Evolutionary conservation across 2,113 vertebrate genomes (phyloP).

Genomic region (Nematolebias whitei): DNA sequence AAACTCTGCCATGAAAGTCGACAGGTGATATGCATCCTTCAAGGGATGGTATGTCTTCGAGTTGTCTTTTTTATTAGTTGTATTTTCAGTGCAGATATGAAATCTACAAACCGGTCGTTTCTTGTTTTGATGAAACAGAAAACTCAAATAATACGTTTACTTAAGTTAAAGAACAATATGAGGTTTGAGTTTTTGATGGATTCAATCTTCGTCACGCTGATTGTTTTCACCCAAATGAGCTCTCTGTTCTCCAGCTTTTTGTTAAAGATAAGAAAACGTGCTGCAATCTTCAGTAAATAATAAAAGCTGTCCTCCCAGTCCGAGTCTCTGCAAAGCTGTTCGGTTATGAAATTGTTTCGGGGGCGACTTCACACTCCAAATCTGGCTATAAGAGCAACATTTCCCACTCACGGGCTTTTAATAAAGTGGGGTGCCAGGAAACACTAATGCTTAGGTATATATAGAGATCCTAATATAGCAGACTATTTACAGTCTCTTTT

Average conservation of each 20-base stretch:
- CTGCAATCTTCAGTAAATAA: slow-evolving; percentile 38
- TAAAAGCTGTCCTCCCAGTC: slow-evolving; percentile 28
- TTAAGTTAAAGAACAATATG: not conserved
- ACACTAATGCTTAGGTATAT: slow-evolving; percentile 40
- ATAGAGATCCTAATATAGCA: slow-evolving; percentile 30
- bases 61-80: no score
- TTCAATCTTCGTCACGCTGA: slow-evolving; percentile 15
- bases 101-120: not conserved
- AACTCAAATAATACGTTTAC: not conserved
- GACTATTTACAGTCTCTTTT: not conserved
- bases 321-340: no score
- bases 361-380: slow-evolving; percentile 49
- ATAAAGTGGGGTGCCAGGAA: slow-evolving; percentile 33
- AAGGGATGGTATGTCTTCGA: no score
- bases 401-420: slow-evolving; percentile 47
- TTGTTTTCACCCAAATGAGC: slow-evolving; percentile 28
- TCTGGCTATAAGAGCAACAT: slow-evolving; percentile 48
- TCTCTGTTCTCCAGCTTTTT: slow-evolving; percentile 18
- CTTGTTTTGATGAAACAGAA: not conserved
- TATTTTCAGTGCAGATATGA: not conserved
- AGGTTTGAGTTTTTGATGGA: slow-evolving; percentile 5
- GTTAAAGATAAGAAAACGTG: slow-evolving; percentile 30
- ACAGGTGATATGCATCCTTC: no score
- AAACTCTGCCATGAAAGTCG: no score
- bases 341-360: slow-evolving; percentile 53